Conservation (phyloP, 2,797 vertebrate genomes). For the Megaceryle alcyon region DNA sequence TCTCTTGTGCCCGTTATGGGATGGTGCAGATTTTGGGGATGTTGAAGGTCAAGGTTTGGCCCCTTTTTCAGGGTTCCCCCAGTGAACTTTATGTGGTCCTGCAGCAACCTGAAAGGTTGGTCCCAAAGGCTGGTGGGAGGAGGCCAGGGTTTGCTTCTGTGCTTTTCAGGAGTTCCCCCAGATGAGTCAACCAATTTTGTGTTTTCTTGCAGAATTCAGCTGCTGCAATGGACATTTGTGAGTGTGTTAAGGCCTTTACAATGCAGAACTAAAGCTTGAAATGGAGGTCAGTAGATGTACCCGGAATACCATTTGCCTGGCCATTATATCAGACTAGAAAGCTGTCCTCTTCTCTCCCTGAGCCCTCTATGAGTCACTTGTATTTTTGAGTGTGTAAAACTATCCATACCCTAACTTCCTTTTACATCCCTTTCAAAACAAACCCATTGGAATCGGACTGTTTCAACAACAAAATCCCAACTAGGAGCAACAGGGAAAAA, state of each 20-base stretch:
- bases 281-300: background rate
- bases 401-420: background rate
- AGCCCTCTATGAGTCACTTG: background rate
- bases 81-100: background rate
- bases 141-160: background rate
- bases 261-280: background rate
- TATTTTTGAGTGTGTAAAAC: background rate
- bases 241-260: background rate
- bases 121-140: background rate
- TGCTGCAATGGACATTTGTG: background rate
- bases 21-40: background rate
- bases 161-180: background rate
- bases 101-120: background rate
- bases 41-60: background rate
- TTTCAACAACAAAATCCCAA: conserved; percentile 14
- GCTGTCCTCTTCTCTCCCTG: background rate
- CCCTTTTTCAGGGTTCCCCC: background rate
- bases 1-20: background rate
- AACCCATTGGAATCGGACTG: background rate
- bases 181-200: background rate
- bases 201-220: background rate
- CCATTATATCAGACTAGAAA: background rate
- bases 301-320: background rate
- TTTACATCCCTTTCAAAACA: background rate
- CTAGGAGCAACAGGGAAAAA: background rate